Conservation (phyloP, 2,113 vertebrate genomes). For the Chaetops frenatus region DNA sequence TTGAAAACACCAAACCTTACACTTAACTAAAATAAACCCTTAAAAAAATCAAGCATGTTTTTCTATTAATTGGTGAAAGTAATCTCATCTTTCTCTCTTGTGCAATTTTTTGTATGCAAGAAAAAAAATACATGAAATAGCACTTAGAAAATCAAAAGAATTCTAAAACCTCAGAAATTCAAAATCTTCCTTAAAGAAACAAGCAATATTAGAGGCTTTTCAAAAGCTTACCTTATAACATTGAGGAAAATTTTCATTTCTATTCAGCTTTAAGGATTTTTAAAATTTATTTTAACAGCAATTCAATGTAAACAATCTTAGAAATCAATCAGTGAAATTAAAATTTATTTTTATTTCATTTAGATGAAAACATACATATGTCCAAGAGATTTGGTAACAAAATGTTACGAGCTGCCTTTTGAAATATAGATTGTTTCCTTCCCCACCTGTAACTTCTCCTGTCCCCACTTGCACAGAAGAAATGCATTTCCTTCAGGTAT, state of each 20-base stretch:
- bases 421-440: background rate
- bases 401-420: background rate
- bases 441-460: background rate
- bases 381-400: background rate
- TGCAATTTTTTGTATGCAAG: background rate
- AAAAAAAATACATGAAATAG: background rate
- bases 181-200: background rate
- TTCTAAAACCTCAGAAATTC: background rate
- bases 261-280: background rate
- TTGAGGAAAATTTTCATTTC: background rate
- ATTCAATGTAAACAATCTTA: background rate
- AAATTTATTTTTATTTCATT: background rate
- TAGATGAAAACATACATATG: rapidly evolving
- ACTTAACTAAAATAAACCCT: background rate
- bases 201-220: background rate
- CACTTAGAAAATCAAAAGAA: background rate
- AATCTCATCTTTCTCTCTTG: background rate
- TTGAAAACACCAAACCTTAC: background rate
- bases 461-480: background rate
- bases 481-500: background rate
- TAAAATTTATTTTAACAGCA: background rate
- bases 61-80: background rate
- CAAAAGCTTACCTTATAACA: background rate
- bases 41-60: background rate
- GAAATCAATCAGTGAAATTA: background rate